phyloP scores from a whole-genome alignment of 2,113 vertebrate genomes.

The Ophiodon elongatus region DNA sequence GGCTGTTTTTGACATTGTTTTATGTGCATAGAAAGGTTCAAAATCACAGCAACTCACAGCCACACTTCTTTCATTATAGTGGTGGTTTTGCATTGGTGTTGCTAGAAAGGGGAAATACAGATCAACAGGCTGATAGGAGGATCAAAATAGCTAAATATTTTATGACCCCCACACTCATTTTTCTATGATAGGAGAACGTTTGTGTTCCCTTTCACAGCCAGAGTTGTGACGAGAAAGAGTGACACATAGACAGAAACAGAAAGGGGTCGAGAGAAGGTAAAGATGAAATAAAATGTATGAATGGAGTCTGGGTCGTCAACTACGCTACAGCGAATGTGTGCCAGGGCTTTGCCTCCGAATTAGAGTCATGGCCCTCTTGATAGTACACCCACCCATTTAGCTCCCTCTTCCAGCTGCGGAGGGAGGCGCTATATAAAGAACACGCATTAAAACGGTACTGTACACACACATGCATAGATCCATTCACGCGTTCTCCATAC shows the following conservation, averaged over 20 bases:
- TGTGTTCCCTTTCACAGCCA: constrained; percentile 13
- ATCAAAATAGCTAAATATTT: constrained; percentile 44
- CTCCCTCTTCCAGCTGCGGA: constrained; percentile 47
- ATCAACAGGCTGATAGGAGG: constrained; percentile 13
- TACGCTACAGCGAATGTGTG: constrained; percentile 58
- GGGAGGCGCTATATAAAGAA: constrained; percentile 55
- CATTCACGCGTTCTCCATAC: neutral
- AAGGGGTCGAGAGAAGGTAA: constrained; percentile 44
- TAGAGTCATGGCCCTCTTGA: constrained; percentile 56
- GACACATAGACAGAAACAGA: constrained; percentile 19
- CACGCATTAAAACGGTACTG: neutral
- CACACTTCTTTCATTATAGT: neutral
- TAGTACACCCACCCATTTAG: constrained; percentile 73
- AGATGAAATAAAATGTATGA: constrained; percentile 69
- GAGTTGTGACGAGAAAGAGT: constrained; percentile 18
- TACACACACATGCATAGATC: neutral
- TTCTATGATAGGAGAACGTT: constrained; percentile 51
- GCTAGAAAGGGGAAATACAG: neutral
- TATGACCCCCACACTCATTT: constrained; percentile 7
- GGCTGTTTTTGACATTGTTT: neutral
- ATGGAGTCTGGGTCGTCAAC: constrained; percentile 72
- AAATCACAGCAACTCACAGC: neutral
- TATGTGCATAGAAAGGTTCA: neutral
- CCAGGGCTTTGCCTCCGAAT: constrained; percentile 52
- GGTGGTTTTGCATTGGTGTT: neutral